phyloP scores from a whole-genome alignment of 1,140 invertebrate genomes.

The Eupeodes corollae region DNA sequence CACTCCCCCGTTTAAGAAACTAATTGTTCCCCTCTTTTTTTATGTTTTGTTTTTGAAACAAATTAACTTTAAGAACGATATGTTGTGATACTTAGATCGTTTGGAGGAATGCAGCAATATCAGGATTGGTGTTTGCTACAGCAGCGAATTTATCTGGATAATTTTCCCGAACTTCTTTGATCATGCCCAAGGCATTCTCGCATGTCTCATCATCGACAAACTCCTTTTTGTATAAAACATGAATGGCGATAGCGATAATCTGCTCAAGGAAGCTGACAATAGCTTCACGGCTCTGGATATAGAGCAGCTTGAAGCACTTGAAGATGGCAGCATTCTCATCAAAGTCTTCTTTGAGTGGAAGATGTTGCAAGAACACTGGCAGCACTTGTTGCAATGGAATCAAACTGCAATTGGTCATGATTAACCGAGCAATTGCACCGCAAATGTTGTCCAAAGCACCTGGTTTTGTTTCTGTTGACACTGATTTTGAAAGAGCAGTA shows the following conservation, averaged over 20 bases:
- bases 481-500: constrained; percentile 49
- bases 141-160: constrained; percentile 45
- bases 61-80: no score
- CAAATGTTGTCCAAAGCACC: constrained; percentile 65
- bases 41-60: no score
- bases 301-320: constrained; percentile 51
- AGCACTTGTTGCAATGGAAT: constrained; percentile 60
- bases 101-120: constrained; percentile 21
- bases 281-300: constrained; percentile 43
- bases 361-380: constrained; percentile 55
- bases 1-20: no score
- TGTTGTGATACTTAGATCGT: constrained; percentile 13
- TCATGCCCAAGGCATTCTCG: constrained; percentile 39
- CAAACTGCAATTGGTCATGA: constrained; percentile 48
- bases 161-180: constrained; percentile 43
- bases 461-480: constrained; percentile 48
- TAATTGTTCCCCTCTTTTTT: no score
- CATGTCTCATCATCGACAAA: constrained; percentile 12
- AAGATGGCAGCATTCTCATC: constrained; percentile 62
- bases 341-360: constrained; percentile 64
- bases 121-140: constrained; percentile 20
- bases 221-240: constrained; percentile 43
- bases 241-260: constrained; percentile 44
- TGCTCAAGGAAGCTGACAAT: constrained; percentile 41
- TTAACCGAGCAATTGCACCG: constrained; percentile 62